A percentile compares a stretch with the other conserved stretches of the same genome.
Conservation (phyloP, 2,888 invertebrate species). For the Barypeithes pellucidus region DNA sequence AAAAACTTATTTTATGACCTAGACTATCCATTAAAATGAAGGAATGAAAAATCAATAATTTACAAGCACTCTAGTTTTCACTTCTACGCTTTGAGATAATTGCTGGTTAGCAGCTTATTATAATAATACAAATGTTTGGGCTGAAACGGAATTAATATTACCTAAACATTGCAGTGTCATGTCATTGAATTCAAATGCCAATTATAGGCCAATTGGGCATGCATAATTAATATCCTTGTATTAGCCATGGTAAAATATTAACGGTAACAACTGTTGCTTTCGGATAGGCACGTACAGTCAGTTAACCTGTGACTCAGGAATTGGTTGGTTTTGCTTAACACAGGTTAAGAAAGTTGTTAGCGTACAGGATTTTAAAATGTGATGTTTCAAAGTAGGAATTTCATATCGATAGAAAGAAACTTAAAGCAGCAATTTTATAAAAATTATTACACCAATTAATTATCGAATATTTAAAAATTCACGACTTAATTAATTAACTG, state of each 20-base stretch:
- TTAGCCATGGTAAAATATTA: slow-evolving; percentile 70
- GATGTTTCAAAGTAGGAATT: not conserved
- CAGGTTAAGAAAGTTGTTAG: not conserved
- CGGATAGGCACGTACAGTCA: slow-evolving; percentile 54
- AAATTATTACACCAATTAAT: too few species aligned
- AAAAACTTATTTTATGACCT: not conserved
- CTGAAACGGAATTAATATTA: slow-evolving; percentile 64
- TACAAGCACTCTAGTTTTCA: slow-evolving; percentile 30
- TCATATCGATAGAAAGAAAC: too few species aligned
- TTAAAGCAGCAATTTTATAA: too few species aligned
- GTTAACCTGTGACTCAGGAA: slow-evolving; percentile 23
- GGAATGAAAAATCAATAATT: not conserved
- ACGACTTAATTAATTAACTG: too few species aligned
- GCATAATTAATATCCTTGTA: slow-evolving; percentile 70
- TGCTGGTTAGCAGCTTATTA: slow-evolving; percentile 50
- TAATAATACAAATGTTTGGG: slow-evolving; percentile 61
- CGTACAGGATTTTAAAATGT: not conserved
- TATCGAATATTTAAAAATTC: too few species aligned
- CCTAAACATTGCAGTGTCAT: slow-evolving; percentile 68
- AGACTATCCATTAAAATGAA: not conserved
- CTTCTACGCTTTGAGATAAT: slow-evolving; percentile 12
- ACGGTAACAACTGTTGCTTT: slow-evolving; percentile 70
- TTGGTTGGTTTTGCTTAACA: not conserved
- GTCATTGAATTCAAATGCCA: slow-evolving; percentile 70
- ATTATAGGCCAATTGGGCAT: slow-evolving; percentile 71